Evolutionary conservation across 2,797 vertebrate species (phyloP).

Genomic region (Ficedula albicollis): DNA sequence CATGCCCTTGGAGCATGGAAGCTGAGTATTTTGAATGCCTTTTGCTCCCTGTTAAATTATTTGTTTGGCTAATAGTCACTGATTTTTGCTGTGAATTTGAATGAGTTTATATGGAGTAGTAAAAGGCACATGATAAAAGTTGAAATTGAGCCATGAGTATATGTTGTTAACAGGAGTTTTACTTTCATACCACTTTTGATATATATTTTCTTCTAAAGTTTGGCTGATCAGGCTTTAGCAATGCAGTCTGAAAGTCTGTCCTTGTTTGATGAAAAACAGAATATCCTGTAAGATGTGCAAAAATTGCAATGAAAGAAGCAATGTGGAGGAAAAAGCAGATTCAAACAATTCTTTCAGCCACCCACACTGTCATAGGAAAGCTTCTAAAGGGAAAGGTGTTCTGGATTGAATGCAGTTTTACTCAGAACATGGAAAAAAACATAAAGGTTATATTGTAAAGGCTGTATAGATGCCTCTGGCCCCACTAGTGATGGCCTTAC

Average conservation of each 20-base stretch:
- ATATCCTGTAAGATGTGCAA: not conserved
- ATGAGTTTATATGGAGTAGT: not conserved
- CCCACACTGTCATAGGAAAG: not conserved
- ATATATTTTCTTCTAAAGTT: not conserved
- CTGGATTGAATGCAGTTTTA: not conserved
- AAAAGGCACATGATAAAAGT: not conserved
- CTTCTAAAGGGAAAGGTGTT: not conserved
- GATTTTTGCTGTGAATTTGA: not conserved
- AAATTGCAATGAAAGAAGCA: not conserved
- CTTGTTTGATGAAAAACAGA: constrained; percentile 22
- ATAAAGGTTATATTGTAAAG: rapidly evolving
- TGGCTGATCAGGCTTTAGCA: not conserved
- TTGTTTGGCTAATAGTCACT: not conserved
- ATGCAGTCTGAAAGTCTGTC: not conserved
- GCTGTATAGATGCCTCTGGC: not conserved
- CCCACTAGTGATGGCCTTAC: not conserved
- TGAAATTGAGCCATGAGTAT: not conserved
- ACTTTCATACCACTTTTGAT: not conserved
- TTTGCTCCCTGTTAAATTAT: not conserved
- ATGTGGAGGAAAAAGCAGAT: not conserved
- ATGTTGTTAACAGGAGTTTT: not conserved
- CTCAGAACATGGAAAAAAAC: not conserved
- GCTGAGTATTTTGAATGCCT: not conserved
- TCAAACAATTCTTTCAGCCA: not conserved
- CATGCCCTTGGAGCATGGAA: not conserved